Evolutionary conservation across 2,113 vertebrate species (phyloP), one percentile per base, ranked within the genome.

Genomic region (Gopherus evgoodei): DNA sequence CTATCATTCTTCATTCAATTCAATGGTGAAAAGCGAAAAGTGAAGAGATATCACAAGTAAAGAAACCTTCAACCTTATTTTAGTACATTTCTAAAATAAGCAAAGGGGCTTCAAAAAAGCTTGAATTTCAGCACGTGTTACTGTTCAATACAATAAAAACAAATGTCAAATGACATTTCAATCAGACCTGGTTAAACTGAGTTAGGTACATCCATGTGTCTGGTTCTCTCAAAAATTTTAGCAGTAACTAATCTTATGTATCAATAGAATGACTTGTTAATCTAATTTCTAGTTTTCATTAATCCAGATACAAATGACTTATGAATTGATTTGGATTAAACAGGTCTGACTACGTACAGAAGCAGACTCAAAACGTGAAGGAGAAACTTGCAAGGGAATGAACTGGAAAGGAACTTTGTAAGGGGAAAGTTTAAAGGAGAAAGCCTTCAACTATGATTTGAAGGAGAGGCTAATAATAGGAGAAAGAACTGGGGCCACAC

Each of bases 381-480:
- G 24, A 86, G 81, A 92, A 96, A 90, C 76, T 96, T 96, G 93
- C 87, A 96, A 88, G 65, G 95, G 86, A 96, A 93, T 83, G 59
- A 83, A 50, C 84, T 69, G 82, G 93, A 95, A 96, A 93, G 89
- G 95, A 83, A 95, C 14, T 4, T 81, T 6, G 10, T 78, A 90
- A 93, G 95, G 83, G 86, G 90, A 86, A 96, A 90, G 86, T 93
- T 93, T 92, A 76, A 93, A 81, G 76, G 91, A 87, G 57, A 88
- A 96, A 89, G 82, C 78, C 88, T 96, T 88, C 8, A 97, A 94
- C 91, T 95, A 84, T 24, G 42, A 75, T 93, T 95, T 93, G 81
- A 92, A 94, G 89, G 94, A 94, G 96, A 95, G 86, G 96, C 95
- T 90, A 95, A 84, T 90, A 93, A 92, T 91, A 94, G 44, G 90